These are phyloP conservation scores for Upupa epops DNA, from an alignment of 2,113 vertebrate genomes.

Conservation along the genomic window DNA sequence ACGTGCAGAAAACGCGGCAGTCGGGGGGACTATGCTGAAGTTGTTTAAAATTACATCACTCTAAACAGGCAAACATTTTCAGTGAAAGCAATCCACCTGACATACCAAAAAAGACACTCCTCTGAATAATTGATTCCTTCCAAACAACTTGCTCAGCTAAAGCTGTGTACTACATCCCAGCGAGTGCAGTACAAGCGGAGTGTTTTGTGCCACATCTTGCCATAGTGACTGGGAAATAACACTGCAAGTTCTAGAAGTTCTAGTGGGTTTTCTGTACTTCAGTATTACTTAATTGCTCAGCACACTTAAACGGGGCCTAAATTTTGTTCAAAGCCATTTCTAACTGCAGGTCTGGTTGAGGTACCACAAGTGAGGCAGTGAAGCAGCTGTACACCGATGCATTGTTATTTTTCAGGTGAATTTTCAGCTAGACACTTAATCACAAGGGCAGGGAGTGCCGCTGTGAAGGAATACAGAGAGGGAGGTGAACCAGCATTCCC, in stretches of 20 bases:
- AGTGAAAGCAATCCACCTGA: neutral
- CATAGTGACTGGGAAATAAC: neutral
- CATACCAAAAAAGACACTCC: neutral
- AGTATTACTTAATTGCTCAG: neutral
- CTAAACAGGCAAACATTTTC: neutral
- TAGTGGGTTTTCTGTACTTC: neutral
- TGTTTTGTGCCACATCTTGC: neutral
- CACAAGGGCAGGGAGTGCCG: neutral
- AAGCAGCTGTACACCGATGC: neutral
- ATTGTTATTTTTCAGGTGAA: too few relatives aligned
- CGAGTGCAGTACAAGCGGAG: neutral
- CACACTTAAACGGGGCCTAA: neutral
- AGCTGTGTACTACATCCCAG: neutral
- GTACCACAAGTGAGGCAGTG: neutral
- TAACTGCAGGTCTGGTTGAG: neutral
- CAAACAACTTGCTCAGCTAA: neutral
- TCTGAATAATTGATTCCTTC: conserved; percentile 14
- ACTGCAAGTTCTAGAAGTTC: neutral
- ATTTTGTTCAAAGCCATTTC: neutral
- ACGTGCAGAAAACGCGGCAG: neutral
- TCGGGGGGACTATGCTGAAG: neutral
- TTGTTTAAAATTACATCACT: neutral
- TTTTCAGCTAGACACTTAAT: neutral
- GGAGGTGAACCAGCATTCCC: neutral
- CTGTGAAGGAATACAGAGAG: neutral